phyloP scores from a whole-genome alignment of 2,888 invertebrate species.

The Campopleginae sp. region DNA sequence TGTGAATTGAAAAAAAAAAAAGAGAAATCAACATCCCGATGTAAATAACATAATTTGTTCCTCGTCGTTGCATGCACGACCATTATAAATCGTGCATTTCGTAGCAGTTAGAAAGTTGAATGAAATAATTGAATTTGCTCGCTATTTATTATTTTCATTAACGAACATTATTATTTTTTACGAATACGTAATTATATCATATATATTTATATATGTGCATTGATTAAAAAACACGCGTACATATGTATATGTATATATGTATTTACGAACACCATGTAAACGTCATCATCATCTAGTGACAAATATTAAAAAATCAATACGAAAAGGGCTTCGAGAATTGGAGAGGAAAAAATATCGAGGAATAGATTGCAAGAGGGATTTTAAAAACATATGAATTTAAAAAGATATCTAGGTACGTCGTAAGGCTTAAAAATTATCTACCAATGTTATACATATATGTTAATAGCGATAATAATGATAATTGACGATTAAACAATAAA shows the following conservation, averaged over 20 bases:
- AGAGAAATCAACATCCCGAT: constrained; percentile 53
- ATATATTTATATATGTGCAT: constrained; percentile 31
- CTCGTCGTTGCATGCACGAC: constrained; percentile 54
- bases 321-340: neutral
- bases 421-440: constrained; percentile 81
- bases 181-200: constrained; percentile 23
- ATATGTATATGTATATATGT: constrained; percentile 25
- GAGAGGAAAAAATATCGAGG: constrained; percentile 20
- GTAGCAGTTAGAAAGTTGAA: constrained; percentile 51
- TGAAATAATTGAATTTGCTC: constrained; percentile 46
- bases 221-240: neutral
- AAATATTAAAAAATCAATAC: constrained; percentile 11
- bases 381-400: constrained; percentile 64
- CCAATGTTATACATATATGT: constrained; percentile 81
- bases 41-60: constrained; percentile 66
- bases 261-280: constrained; percentile 65
- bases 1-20: constrained; percentile 15
- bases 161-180: constrained; percentile 50
- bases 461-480: constrained; percentile 79
- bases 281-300: constrained; percentile 54
- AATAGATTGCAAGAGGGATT: constrained; percentile 25
- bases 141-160: constrained; percentile 60
- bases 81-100: constrained; percentile 51
- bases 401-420: constrained; percentile 73
- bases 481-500: constrained; percentile 68